Conservation (phyloP, 2,888 invertebrate genomes). For the Eristalis arbustorum region DNA sequence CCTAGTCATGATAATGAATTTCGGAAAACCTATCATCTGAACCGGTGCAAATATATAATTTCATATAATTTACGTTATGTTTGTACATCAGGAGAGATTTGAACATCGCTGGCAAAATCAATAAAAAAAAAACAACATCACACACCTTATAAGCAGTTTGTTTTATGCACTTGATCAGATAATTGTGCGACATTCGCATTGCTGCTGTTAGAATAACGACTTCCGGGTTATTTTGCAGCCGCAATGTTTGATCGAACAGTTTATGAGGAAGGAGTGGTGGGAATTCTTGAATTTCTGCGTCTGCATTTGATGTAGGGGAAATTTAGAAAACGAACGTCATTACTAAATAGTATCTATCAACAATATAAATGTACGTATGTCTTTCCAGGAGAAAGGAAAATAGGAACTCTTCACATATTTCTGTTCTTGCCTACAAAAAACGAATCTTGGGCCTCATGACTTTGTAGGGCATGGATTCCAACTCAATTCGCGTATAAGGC, state of each 20-base stretch:
- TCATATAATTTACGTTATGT: conserved; percentile 8
- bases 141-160: neutral
- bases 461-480: no score
- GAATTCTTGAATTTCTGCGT: neutral
- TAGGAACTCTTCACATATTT: no score
- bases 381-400: no score
- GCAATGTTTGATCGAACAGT: neutral
- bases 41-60: neutral
- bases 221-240: neutral
- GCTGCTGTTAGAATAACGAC: neutral
- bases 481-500: no score
- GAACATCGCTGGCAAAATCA: neutral
- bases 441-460: no score
- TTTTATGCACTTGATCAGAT: neutral
- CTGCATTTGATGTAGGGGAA: no score
- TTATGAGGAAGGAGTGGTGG: neutral
- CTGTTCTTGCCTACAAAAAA: no score
- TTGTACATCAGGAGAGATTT: neutral
- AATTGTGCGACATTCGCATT: neutral
- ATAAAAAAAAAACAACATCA: neutral
- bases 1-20: conserved; percentile 33
- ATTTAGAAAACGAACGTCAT: no score
- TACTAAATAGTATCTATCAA: no score
- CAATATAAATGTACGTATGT: no score
- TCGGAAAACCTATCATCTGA: neutral